Evolutionary conservation across 2,797 vertebrate species (phyloP).

Genomic region (Pangasius sanitwongsei): DNA sequence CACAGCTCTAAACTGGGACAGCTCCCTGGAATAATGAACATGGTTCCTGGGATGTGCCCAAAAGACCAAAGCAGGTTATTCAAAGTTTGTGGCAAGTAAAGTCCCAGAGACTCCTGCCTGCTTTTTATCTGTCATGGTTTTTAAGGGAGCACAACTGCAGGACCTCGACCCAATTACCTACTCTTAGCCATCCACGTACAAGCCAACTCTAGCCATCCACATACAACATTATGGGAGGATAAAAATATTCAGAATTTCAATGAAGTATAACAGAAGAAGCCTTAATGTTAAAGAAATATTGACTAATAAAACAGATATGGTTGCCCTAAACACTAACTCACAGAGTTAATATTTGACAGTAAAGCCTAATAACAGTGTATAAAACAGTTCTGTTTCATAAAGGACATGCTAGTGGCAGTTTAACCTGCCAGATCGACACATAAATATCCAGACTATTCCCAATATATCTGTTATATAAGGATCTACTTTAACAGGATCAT

Average conservation of each 20-base stretch:
- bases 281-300: background rate
- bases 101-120: constrained; percentile 39
- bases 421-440: constrained; percentile 68
- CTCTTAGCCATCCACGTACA: constrained; percentile 38
- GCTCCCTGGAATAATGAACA: constrained; percentile 43
- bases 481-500: constrained; percentile 21
- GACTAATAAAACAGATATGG: constrained; percentile 27
- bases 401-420: constrained; percentile 65
- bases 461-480: background rate
- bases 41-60: constrained; percentile 37
- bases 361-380: constrained; percentile 69
- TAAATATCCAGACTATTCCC: constrained; percentile 34
- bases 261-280: constrained; percentile 19
- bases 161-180: constrained; percentile 33
- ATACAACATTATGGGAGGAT: constrained; percentile 10
- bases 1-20: constrained; percentile 43
- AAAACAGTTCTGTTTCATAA: constrained; percentile 67
- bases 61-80: constrained; percentile 53
- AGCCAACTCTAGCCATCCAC: constrained; percentile 34
- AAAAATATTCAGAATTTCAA: constrained; percentile 29
- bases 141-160: constrained; percentile 41
- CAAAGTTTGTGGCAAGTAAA: constrained; percentile 45
- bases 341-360: constrained; percentile 65
- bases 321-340: constrained; percentile 46
- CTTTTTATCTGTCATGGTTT: constrained; percentile 40